Evolutionary conservation across 2,113 vertebrate species (phyloP).

Genomic region (Mesembrinibis cayennensis): DNA sequence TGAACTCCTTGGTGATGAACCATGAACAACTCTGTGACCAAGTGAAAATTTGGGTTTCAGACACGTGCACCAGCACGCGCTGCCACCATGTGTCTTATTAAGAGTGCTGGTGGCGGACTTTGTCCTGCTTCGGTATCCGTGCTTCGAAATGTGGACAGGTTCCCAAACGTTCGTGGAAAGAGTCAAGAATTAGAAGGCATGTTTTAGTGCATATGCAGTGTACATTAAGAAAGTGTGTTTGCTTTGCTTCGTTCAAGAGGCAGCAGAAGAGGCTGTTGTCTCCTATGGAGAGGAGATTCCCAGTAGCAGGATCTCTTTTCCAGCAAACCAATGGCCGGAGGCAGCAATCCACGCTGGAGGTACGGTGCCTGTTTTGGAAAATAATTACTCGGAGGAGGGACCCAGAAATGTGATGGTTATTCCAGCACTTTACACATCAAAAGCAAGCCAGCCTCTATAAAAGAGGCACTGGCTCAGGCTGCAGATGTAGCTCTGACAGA

Average conservation of each 20-base stretch:
- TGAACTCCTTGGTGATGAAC: background rate
- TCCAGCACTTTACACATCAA: background rate
- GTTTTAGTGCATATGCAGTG: background rate
- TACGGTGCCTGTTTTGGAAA: background rate
- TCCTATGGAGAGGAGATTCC: background rate
- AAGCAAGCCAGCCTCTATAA: background rate
- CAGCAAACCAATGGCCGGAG: background rate
- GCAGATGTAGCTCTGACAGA: background rate
- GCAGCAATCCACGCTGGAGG: background rate
- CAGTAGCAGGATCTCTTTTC: background rate
- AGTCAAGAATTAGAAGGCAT: background rate
- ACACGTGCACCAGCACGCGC: accelerated
- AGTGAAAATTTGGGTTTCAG: background rate
- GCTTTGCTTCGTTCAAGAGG: background rate
- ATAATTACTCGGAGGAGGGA: background rate
- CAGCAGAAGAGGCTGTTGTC: background rate
- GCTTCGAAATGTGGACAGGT: background rate
- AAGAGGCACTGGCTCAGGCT: background rate
- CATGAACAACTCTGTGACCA: background rate
- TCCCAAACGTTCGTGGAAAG: background rate
- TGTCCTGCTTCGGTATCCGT: accelerated
- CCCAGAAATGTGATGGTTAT: background rate
- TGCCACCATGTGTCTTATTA: background rate
- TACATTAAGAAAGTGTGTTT: background rate
- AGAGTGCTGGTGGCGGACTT: background rate